These are phyloP conservation scores for Staurois parvus DNA, from an alignment of 2,797 vertebrate species.

Conservation along the genomic window DNA sequence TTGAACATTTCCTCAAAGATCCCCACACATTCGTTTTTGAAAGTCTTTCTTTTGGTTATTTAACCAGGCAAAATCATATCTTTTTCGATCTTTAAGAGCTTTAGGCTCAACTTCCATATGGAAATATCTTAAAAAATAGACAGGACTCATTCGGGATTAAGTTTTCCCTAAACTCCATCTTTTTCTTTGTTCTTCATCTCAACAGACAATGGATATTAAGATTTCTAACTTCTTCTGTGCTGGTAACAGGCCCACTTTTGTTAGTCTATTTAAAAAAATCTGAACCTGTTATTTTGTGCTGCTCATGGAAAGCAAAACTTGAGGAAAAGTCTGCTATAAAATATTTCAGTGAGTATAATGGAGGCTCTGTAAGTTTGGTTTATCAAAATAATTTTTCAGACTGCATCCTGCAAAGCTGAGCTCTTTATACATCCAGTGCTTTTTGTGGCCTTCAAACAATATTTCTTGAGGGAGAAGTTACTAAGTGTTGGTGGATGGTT, in stretches of 20 bases:
- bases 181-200: background rate
- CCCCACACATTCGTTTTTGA: background rate
- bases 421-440: background rate
- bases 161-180: background rate
- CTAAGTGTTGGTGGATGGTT: background rate
- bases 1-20: background rate
- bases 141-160: background rate
- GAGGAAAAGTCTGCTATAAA: background rate
- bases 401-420: background rate
- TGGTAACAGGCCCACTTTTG: background rate
- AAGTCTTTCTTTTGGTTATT: background rate
- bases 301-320: background rate
- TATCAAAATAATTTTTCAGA: background rate
- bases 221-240: background rate
- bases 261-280: conserved; percentile 5
- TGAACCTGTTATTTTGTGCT: background rate
- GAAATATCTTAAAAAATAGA: background rate
- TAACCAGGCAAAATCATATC: no score
- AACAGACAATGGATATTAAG: background rate
- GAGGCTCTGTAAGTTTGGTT: conserved; percentile 4
- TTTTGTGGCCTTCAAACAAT: background rate
- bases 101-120: background rate
- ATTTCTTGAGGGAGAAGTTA: background rate
- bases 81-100: background rate
- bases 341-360: background rate